Conservation (phyloP, 2,113 vertebrate genomes). For the Globicephala melas region DNA sequence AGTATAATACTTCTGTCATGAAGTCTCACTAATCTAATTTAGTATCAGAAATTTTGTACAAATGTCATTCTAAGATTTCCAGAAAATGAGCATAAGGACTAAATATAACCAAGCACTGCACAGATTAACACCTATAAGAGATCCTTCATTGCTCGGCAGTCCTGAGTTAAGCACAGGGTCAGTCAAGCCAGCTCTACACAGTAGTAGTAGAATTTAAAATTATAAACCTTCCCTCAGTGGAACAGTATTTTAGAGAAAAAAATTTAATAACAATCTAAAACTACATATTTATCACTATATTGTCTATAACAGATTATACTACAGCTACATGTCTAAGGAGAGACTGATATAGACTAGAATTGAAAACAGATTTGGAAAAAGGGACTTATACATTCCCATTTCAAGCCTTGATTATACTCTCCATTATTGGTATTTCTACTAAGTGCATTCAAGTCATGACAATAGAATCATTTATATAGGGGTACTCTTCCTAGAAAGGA, state of each 20-base stretch:
- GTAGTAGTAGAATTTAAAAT: not conserved
- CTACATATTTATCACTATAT: not conserved
- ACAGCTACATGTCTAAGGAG: not conserved
- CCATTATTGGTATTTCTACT: not conserved
- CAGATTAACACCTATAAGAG: not conserved
- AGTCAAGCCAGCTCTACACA: not conserved
- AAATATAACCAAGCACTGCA: not conserved
- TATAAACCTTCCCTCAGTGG: not conserved
- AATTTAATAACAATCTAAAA: not conserved
- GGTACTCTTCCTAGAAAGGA: not conserved
- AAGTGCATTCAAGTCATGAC: not conserved
- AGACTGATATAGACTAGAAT: not conserved
- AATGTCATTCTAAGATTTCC: not conserved
- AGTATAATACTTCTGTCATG: not conserved
- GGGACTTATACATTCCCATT: not conserved
- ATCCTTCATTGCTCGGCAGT: not conserved
- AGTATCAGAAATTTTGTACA: not conserved
- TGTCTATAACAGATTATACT: not conserved
- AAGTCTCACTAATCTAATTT: not conserved
- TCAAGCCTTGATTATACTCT: not conserved
- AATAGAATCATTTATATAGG: not conserved
- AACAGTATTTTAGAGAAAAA: not conserved
- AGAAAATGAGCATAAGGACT: not conserved
- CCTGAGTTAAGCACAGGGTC: not conserved
- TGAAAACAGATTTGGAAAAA: not conserved